Evolutionary conservation across 2,797 vertebrate genomes (phyloP), one percentile per base, ranked within the genome.

Genomic region (Esox lucius): DNA sequence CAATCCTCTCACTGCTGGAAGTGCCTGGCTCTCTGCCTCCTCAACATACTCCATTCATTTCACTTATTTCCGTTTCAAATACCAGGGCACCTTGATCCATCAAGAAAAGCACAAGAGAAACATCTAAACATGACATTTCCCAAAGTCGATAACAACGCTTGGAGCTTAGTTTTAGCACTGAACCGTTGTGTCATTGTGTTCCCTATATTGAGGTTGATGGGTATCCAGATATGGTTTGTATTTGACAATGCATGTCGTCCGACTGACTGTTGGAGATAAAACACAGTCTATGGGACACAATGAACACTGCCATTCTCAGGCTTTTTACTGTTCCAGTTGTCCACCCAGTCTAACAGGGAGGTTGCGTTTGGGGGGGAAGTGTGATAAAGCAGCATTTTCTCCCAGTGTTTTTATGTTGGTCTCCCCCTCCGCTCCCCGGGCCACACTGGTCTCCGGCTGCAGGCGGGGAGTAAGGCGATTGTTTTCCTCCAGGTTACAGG

Each of bases 401-500:
- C 81, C 71, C 76, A 68, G 51, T 12, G 79, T 69, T 83, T 83
- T 85, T 88, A 59, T 88, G 83, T 89, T 87, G 90, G 83, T 80
- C 80, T 83, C 76, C 49, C 69, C 53, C 72, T 64, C 70, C 71
- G 76, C 26, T 12, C 67, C 56, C 70, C 70, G 31, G 72, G 70
- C 9, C 56, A 15, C 64, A 80, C 84, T 24, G 56, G 56, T 22
- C 56, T 26, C 79, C 82, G 77, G 86, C 39, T 59, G 77, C 2
- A 76, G 74, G 78, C 78, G 12, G 49, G 17, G 73, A 73, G 78
- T 8, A 66, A 80, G 77, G 83, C 86, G 89, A 93, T 94, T 91
- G 91, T 92, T 91, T 94, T 91, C 91, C 90, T 6, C 1, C 78
- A 90, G 92, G 93, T 94, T 91, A 90, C 85, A 86, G 91, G 92